Percentiles rank a stretch among this genome's conserved stretches.
phyloP scores from a whole-genome alignment of 2,797 vertebrate genomes.

The Macropodus opercularis region DNA sequence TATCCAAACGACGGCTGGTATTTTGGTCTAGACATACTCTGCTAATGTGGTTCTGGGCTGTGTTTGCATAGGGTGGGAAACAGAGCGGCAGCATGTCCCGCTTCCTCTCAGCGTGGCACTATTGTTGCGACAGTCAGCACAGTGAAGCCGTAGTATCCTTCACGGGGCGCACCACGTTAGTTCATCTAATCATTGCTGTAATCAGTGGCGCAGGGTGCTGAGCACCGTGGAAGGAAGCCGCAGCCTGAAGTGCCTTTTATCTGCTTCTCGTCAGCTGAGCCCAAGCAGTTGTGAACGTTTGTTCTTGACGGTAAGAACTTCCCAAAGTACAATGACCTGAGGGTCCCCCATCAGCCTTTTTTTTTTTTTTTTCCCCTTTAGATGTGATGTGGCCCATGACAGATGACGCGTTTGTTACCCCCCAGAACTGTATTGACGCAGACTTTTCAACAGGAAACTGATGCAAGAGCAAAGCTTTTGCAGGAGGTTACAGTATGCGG shows the following conservation, averaged over 20 bases:
- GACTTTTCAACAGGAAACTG: slow-evolving; percentile 69
- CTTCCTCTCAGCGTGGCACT: slow-evolving; percentile 35
- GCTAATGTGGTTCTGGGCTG: slow-evolving; percentile 3
- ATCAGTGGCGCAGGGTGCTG: slow-evolving; percentile 14
- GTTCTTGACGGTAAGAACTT: no score
- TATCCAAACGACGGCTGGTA: no score
- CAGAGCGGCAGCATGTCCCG: slow-evolving; percentile 2
- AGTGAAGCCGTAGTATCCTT: neutral
- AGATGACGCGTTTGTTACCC: neutral
- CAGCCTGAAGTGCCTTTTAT: slow-evolving; percentile 3
- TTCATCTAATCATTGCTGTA: slow-evolving; percentile 18
- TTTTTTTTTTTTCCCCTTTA: neutral
- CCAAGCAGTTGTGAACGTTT: no score
- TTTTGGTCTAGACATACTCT: slow-evolving; percentile 22
- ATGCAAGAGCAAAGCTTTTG: slow-evolving; percentile 55
- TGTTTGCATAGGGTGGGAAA: slow-evolving; percentile 41
- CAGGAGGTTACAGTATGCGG: neutral
- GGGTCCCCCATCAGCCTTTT: no score
- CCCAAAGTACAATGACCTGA: no score
- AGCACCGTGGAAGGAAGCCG: slow-evolving; percentile 48
- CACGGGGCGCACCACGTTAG: neutral
- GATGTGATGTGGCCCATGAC: neutral
- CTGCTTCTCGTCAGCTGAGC: slow-evolving; percentile 4
- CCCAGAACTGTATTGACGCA: slow-evolving; percentile 8
- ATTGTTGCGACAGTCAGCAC: slow-evolving; percentile 25